phyloP scores from a whole-genome alignment of 2,888 invertebrate species.

The Sinhomidia bicolor region DNA sequence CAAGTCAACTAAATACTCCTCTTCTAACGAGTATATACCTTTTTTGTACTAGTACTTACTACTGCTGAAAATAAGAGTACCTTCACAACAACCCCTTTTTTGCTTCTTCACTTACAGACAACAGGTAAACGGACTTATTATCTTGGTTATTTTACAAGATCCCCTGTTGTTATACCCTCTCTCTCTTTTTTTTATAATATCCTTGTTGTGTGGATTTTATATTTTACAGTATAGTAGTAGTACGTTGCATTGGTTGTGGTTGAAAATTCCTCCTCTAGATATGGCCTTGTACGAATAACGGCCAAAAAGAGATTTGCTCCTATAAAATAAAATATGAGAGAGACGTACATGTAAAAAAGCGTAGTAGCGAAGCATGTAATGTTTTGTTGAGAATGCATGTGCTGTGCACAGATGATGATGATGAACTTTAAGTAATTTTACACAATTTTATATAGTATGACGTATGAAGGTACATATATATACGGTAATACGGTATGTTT shows the following conservation, averaged over 20 bases:
- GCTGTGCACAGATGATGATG: conserved; percentile 7
- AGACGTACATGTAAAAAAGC: conserved; percentile 15
- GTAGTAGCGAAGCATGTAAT: neutral
- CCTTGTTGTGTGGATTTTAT: too few relatives aligned
- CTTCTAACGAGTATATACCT: neutral
- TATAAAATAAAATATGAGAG: neutral
- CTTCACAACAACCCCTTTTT: conserved; percentile 13
- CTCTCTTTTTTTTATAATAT: too few relatives aligned
- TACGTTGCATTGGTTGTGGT: conserved; percentile 4
- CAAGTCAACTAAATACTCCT: neutral
- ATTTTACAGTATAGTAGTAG: neutral
- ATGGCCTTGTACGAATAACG: conserved; percentile 72
- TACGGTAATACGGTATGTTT: neutral
- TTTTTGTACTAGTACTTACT: too few relatives aligned
- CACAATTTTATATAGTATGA: conserved; percentile 37
- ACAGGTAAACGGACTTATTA: conserved; percentile 64
- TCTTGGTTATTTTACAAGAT: neutral
- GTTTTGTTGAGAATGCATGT: neutral
- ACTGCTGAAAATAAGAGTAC: conserved; percentile 39
- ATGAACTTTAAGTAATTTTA: conserved; percentile 14
- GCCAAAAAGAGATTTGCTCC: conserved; percentile 57
- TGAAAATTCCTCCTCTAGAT: conserved; percentile 21
- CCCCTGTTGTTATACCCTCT: neutral
- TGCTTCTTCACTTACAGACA: conserved; percentile 6
- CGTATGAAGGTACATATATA: neutral